Conservation (phyloP, 2,113 vertebrate species). For the Semnornis frantzii region DNA sequence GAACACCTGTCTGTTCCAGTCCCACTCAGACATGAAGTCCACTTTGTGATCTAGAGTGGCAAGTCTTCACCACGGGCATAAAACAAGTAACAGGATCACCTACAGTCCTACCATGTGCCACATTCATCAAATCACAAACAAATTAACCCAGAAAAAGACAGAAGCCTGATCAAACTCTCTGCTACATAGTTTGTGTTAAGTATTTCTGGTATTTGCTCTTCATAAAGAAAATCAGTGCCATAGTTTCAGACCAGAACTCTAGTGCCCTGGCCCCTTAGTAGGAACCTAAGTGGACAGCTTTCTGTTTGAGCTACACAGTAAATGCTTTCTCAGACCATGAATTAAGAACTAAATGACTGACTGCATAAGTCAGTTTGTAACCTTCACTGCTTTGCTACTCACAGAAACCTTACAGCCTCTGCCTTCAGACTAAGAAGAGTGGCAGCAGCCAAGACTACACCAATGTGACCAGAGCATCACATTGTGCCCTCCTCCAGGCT, state of each 20-base stretch:
- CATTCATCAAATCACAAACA: neutral
- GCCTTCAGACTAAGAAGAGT: neutral
- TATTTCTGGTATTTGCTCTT: neutral
- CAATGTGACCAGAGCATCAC: fast-evolving
- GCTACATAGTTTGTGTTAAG: neutral
- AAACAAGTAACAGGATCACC: neutral
- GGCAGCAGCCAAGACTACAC: neutral
- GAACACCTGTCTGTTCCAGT: neutral
- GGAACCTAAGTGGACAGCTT: neutral
- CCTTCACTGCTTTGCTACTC: neutral
- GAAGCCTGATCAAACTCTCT: neutral
- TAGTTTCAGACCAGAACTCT: neutral
- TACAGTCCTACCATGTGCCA: neutral
- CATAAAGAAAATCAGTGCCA: neutral
- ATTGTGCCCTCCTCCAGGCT: neutral
- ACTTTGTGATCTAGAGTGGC: neutral
- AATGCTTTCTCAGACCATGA: neutral
- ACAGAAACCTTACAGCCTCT: neutral
- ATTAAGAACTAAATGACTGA: neutral
- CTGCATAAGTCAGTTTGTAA: neutral
- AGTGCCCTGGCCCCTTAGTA: neutral
- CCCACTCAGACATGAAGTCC: neutral
- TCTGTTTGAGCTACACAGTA: neutral
- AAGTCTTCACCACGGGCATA: fast-evolving
- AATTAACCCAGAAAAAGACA: neutral